Percentiles rank a stretch among this genome's conserved stretches.
phyloP scores from a whole-genome alignment of 53 echinoderm and acorn worm species.

The Zoroaster sp. region DNA sequence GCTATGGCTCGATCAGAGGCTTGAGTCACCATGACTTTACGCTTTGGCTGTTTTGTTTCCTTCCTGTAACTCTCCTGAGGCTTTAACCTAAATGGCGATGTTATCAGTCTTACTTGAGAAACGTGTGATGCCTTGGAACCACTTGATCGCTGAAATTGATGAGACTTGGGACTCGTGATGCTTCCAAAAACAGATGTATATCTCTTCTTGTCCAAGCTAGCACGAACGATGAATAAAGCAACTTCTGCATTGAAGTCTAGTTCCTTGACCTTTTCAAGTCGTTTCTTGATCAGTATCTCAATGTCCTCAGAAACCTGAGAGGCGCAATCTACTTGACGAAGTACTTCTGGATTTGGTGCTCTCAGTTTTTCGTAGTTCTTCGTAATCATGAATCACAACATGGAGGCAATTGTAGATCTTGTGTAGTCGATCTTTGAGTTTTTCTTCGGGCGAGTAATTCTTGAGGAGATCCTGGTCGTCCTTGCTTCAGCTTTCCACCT shows the following conservation, averaged over 20 bases:
- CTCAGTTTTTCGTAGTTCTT: background rate
- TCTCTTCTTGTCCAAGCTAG: background rate
- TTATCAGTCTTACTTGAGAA: conserved; percentile 3
- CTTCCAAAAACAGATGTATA: conserved; percentile 1
- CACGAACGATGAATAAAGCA: background rate
- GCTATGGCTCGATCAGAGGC: background rate
- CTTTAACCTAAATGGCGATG: conserved; percentile 31
- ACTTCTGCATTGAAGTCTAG: background rate
- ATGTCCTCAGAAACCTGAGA: background rate
- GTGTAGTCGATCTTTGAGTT: background rate
- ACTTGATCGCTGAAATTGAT: background rate
- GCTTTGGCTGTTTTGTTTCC: background rate
- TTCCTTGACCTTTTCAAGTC: background rate
- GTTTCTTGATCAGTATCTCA: background rate
- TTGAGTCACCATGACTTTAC: background rate
- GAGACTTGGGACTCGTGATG: conserved; percentile 18
- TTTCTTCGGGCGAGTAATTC: background rate
- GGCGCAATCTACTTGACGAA: background rate
- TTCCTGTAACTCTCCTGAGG: background rate
- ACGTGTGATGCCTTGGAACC: background rate
- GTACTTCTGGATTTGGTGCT: background rate
- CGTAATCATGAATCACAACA: background rate
- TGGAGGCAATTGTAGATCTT: background rate
- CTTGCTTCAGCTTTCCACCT: conserved; percentile 4
- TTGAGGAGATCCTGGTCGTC: background rate